Evolutionary conservation across 2,888 invertebrate species (phyloP).

Genomic region (Phragmatobia fuliginosa): DNA sequence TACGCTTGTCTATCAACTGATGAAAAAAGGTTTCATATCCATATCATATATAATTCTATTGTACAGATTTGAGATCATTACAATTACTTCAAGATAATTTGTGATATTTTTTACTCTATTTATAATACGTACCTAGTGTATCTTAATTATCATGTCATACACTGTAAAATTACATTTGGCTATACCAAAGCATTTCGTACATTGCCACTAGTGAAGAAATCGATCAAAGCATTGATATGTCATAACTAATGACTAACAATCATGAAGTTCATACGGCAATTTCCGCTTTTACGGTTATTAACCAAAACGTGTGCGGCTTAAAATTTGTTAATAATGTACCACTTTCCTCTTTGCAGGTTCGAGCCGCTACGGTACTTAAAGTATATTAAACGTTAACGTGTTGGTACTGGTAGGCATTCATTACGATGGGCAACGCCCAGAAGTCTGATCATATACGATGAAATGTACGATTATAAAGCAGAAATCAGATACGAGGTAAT

Average conservation of each 20-base stretch:
- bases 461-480: conserved; percentile 72
- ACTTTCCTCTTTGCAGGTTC: conserved; percentile 64
- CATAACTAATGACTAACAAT: conserved; percentile 65
- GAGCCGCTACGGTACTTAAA: conserved; percentile 70
- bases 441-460: conserved; percentile 67
- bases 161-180: neutral
- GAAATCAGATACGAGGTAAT: conserved; percentile 72
- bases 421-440: conserved; percentile 68
- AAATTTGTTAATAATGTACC: conserved; percentile 70
- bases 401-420: conserved; percentile 68
- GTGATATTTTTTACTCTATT: no score
- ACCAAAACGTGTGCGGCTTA: conserved; percentile 60
- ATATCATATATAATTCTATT: neutral
- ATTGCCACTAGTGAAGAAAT: conserved; percentile 22
- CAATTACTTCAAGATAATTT: neutral
- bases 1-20: neutral
- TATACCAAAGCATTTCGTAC: neutral
- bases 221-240: conserved; percentile 53
- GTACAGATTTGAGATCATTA: no score
- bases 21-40: neutral
- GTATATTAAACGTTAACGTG: conserved; percentile 76
- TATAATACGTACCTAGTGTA: no score
- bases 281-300: conserved; percentile 73
- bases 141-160: no score
- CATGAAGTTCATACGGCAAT: conserved; percentile 61